A percentile compares a stretch with the other conserved stretches of the same genome.
phyloP scores from a whole-genome alignment of 2,888 invertebrate species.

The Macroteleia sp. region DNA sequence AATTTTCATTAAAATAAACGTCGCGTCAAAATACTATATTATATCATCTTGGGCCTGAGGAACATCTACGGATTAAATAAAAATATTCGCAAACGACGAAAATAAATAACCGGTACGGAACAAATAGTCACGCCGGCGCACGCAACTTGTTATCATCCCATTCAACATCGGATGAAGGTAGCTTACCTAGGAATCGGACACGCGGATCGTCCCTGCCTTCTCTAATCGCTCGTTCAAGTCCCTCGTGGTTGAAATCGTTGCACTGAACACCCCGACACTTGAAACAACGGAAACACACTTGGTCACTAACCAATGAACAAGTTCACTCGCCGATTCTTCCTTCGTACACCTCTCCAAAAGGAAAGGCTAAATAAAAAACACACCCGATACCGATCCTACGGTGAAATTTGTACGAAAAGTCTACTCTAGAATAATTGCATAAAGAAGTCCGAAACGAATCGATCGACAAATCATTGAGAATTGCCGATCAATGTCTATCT shows the following conservation, averaged over 20 bases:
- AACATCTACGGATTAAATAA: no score
- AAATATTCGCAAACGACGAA: slow-evolving; percentile 58
- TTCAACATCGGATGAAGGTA: slow-evolving; percentile 19
- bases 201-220: slow-evolving; percentile 72
- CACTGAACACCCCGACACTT: slow-evolving; percentile 76
- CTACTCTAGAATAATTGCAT: not conserved
- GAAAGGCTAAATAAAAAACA: no score
- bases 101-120: not conserved
- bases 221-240: slow-evolving; percentile 75
- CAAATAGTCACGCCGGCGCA: slow-evolving; percentile 10
- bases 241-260: slow-evolving; percentile 68
- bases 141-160: slow-evolving; percentile 50
- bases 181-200: slow-evolving; percentile 73
- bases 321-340: not conserved
- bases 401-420: no score
- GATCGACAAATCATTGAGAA: slow-evolving; percentile 2
- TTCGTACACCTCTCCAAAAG: no score
- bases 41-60: no score
- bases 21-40: no score
- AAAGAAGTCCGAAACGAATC: not conserved
- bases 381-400: not conserved
- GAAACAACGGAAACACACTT: slow-evolving; percentile 19
- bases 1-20: no score
- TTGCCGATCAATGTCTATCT: slow-evolving; percentile 37
- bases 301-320: slow-evolving; percentile 34